Base-by-base conservation (phyloP, 2,797 vertebrate species). In the Chaenodraco wilsoni region DNA sequence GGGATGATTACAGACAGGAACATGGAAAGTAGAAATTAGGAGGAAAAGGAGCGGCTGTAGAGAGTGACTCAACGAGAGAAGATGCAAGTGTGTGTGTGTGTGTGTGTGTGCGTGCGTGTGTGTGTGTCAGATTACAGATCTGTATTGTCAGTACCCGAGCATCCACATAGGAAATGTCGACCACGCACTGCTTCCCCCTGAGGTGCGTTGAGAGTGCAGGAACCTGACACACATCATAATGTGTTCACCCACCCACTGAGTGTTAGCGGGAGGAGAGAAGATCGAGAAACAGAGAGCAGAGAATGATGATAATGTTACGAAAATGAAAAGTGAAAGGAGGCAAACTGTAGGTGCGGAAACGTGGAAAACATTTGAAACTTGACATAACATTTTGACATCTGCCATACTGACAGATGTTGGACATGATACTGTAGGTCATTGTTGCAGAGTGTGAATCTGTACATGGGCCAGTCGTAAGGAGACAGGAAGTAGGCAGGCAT, bases 1-100 rank as follows among this genome's bases (percentile, higher is more conserved):
- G 63, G 57, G 46, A 81, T 81, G 83, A 88, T 88, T 87, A 88
- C 65, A 87, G 88, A 80, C 50, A 4, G 16, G 74, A 51, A 57
- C 61, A 41, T 1, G 41, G 64, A 73, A 75, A 76, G 69, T 75
- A 82, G 65, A 72, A 76, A 75, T 87, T 85, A 78, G 56, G 59
- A 72, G 17, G 45, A 52, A 23, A 52, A 65, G 41, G 48, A 33
- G 43, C 0, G 3, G 27, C 43, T 45, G 62, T 0, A 23, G 61
- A 51, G 46, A 63, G 60, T 51, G 52, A 37, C 6, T 7, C 33
- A 37, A 6, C 2, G 1, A 12, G 66, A 43, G 31, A 37, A 37
- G 43, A 37, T n/a, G n/a, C n/a, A n/a, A n/a, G 27, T 27, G 27
- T 27, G 27, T 27, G 27, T 27, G 27, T 56, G 62, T 44, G 17